Evolutionary conservation across 2,888 invertebrate species (phyloP).

Genomic region (Caenorhabditis sulstoni): DNA sequence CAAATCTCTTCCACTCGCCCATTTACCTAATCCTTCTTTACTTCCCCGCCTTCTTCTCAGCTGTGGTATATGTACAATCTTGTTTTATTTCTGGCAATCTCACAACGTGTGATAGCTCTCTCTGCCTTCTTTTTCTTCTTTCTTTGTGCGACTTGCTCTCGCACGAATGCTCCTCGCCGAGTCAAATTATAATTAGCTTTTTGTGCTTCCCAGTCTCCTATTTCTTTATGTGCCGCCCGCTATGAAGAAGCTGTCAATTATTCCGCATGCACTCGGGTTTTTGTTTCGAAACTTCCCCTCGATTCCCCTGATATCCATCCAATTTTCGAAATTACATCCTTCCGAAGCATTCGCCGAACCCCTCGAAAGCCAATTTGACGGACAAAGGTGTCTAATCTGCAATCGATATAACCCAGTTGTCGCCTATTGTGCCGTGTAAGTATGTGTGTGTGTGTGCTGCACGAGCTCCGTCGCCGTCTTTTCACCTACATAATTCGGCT

Average conservation of each 20-base stretch:
- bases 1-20: slow-evolving; percentile 31
- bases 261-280: slow-evolving; percentile 12
- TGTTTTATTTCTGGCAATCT: slow-evolving; percentile 1
- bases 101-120: slow-evolving; percentile 16
- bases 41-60: not conserved
- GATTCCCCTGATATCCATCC: slow-evolving; percentile 4
- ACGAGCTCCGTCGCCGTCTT: slow-evolving; percentile 51
- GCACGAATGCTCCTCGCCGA: slow-evolving; percentile 50
- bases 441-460: slow-evolving; percentile 37
- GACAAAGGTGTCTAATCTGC: slow-evolving; percentile 46
- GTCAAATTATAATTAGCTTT: slow-evolving; percentile 59
- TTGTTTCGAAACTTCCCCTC: not conserved
- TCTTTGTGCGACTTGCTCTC: slow-evolving; percentile 33
- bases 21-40: slow-evolving; percentile 38
- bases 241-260: slow-evolving; percentile 48
- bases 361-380: slow-evolving; percentile 37
- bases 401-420: slow-evolving; percentile 52
- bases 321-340: not conserved
- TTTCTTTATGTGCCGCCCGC: slow-evolving; percentile 43
- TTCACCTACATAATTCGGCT: slow-evolving; percentile 58
- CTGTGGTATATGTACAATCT: slow-evolving; percentile 11
- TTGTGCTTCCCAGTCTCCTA: slow-evolving; percentile 47
- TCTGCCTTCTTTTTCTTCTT: not conserved
- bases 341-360: not conserved
- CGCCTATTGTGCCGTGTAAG: slow-evolving; percentile 50